These are phyloP conservation scores for Dolichotis patagonum DNA, from an alignment of 2,113 vertebrate species.

Conservation along the genomic window DNA sequence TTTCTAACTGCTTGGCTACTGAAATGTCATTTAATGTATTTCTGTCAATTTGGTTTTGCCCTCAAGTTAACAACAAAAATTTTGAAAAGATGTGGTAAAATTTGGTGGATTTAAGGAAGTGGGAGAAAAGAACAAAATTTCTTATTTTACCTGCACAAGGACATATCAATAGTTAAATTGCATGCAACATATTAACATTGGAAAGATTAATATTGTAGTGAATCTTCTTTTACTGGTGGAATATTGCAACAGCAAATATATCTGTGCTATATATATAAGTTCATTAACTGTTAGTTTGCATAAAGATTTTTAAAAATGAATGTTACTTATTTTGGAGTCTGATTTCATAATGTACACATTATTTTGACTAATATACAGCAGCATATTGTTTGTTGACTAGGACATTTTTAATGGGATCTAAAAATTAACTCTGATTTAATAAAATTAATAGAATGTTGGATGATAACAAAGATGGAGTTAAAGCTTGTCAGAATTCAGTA, in stretches of 20 bases:
- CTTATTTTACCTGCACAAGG: conserved; percentile 8
- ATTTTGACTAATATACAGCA: conserved; percentile 41
- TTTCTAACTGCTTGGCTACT: not conserved
- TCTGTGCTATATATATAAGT: not conserved
- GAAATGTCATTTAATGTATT: not conserved
- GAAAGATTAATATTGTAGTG: not conserved
- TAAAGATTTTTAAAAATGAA: not conserved
- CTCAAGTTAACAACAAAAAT: conserved; percentile 16
- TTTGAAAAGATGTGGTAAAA: not conserved
- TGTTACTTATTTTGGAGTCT: not conserved
- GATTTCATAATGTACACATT: not conserved
- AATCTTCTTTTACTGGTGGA: conserved; percentile 7
- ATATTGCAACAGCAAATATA: conserved; percentile 9
- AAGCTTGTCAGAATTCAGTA: conserved; percentile 1
- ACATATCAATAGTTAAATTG: not conserved
- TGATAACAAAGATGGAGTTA: not conserved
- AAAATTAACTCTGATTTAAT: conserved; percentile 56
- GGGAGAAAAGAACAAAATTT: not conserved
- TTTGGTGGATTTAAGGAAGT: not conserved
- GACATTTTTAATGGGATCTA: not conserved
- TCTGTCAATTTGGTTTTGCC: not conserved
- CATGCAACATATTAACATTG: not conserved
- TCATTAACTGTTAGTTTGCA: not conserved
- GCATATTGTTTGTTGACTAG: not conserved
- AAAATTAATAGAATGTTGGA: conserved; percentile 36